Evolutionary conservation across 2,797 vertebrate species (phyloP).

Genomic region (Cheirogaleus major): DNA sequence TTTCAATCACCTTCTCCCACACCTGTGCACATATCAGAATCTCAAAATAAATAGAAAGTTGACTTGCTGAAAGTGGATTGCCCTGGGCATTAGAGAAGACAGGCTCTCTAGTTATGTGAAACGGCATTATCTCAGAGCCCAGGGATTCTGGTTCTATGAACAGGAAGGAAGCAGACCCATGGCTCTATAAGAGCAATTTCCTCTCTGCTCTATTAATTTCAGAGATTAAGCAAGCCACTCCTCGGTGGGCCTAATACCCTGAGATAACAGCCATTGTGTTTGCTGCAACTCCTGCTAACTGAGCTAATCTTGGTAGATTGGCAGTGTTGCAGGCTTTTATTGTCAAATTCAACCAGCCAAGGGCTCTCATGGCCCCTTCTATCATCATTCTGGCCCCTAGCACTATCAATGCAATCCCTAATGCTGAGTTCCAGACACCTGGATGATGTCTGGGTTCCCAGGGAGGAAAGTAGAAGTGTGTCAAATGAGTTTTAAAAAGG

Average conservation of each 20-base stretch:
- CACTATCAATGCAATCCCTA: slow-evolving; percentile 7
- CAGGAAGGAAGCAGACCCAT: slow-evolving; percentile 87
- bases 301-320: slow-evolving; percentile 67
- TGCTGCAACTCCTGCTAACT: slow-evolving; percentile 63
- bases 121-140: slow-evolving; percentile 82
- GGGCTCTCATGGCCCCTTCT: not conserved
- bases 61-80: slow-evolving; percentile 7
- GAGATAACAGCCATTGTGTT: slow-evolving; percentile 83
- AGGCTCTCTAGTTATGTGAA: slow-evolving; percentile 84
- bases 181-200: slow-evolving; percentile 85
- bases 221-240: slow-evolving; percentile 85
- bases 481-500: slow-evolving; percentile 46
- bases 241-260: slow-evolving; percentile 79
- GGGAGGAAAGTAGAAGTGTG: not conserved
- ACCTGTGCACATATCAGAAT: slow-evolving; percentile 18
- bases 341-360: slow-evolving; percentile 55
- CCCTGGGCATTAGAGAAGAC: slow-evolving; percentile 74
- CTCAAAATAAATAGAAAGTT: slow-evolving; percentile 40
- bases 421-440: slow-evolving; percentile 47
- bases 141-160: slow-evolving; percentile 79
- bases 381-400: not conserved
- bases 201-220: slow-evolving; percentile 87
- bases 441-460: slow-evolving; percentile 35
- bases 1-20: not conserved
- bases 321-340: slow-evolving; percentile 51